Evolutionary conservation across 1,140 invertebrate species (phyloP), one percentile per base, ranked within the genome.

Genomic region (Cotesia vestalis): DNA sequence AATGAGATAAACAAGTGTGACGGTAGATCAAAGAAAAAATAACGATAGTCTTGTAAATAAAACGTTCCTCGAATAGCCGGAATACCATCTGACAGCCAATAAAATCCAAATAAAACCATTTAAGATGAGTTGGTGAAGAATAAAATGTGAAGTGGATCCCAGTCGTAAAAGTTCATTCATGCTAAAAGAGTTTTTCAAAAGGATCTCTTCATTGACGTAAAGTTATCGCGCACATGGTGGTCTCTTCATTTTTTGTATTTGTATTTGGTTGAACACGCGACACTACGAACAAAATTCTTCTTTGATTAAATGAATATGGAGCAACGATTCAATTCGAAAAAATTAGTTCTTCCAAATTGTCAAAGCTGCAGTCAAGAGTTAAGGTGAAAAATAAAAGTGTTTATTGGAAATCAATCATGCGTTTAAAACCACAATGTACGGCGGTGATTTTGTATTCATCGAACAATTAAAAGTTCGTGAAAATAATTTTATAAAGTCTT

Each of bases 91-190:
- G 17, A 20, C 38, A 52, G 11, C 66, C 68, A 76, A 77, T 80
- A 79, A 81, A 81, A 78, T 78, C 71, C 38, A 76, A 78, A 81
- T 78, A 79, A 78, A 80, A 73, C 73, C 75, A 78, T 78, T 72
- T 27, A 3, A 75, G 6, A 14, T 11, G 36, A 34, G 8, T 17
- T 27, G 46, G 60, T 35, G 51, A 12, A 73, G 36, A 64, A 38
- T 27, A 75, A 62, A 62, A 62, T 9, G 60, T 62, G 60, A 66
- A 75, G 72, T 78, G 27, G 72, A 66, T 63, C 75, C 51, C 70
- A 68, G 75, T 80, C 77, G 66, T 83, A 81, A 82, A 82, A 55
- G 67, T 73, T 79, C 81, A 83, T 83, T 83, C 80, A 82, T 80
- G 46, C 70, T 8, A 67, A 35, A 34, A 63, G 6, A 62, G 61